Evolutionary conservation across 1,140 invertebrate species (phyloP).

Genomic region (Augochlora pura): DNA sequence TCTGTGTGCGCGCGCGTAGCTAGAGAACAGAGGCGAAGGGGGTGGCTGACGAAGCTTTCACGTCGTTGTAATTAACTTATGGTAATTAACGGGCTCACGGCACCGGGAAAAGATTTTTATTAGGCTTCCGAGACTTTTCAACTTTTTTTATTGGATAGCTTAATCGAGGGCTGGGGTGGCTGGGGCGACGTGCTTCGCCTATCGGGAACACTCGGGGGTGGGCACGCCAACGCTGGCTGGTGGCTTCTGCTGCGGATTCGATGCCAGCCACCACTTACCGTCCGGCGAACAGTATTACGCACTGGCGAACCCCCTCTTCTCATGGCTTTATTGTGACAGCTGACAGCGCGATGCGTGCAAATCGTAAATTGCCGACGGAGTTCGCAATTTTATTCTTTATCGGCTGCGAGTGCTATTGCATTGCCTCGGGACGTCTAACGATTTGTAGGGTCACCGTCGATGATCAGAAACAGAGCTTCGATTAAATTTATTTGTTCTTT

Average conservation of each 20-base stretch:
- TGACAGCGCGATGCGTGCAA: too few relatives aligned
- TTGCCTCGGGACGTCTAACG: too few relatives aligned
- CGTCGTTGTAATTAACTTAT: conserved; percentile 53
- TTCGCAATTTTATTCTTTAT: too few relatives aligned
- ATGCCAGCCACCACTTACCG: neutral
- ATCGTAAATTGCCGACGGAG: too few relatives aligned
- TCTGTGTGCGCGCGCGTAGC: too few relatives aligned
- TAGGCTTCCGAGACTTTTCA: conserved; percentile 40
- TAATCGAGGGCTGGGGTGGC: conserved; percentile 11
- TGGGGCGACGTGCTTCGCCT: neutral
- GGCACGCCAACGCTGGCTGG: neutral
- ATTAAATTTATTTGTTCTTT: too few relatives aligned
- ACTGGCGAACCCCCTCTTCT: too few relatives aligned
- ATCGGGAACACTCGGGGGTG: neutral
- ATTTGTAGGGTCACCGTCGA: too few relatives aligned
- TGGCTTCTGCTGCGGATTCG: neutral
- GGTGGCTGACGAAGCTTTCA: conserved; percentile 28
- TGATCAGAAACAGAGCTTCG: too few relatives aligned
- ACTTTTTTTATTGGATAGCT: conserved; percentile 37
- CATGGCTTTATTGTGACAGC: too few relatives aligned
- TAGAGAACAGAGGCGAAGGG: neutral
- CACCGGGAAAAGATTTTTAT: conserved; percentile 40
- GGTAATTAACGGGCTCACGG: conserved; percentile 49
- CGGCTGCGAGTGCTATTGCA: too few relatives aligned
- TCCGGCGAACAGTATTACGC: neutral